These are phyloP conservation scores for Zosterops japonicus DNA, from an alignment of 2,113 vertebrate genomes.

Conservation along the genomic window DNA sequence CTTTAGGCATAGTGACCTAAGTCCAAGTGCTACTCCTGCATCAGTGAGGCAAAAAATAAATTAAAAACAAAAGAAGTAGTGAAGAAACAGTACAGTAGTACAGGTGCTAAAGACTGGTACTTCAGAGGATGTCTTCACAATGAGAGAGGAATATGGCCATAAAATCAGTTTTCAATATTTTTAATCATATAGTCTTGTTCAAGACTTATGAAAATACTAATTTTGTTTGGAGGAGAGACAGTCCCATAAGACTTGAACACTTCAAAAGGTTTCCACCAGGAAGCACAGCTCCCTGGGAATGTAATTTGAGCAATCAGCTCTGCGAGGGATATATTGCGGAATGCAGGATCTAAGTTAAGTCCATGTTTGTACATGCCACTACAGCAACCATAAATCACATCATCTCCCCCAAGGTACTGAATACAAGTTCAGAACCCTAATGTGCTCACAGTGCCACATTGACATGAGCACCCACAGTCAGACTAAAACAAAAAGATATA, in stretches of 20 bases:
- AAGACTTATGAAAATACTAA: neutral
- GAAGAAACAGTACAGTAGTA: neutral
- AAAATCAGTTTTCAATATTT: neutral
- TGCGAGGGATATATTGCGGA: neutral
- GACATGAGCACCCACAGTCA: neutral
- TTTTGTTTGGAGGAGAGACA: neutral
- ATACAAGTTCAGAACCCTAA: neutral
- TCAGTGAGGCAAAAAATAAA: neutral
- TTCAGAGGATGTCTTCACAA: neutral
- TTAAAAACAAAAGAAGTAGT: neutral
- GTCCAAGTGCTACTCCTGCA: neutral
- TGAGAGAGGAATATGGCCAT: neutral
- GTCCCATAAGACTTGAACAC: neutral
- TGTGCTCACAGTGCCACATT: neutral
- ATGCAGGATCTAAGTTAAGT: neutral
- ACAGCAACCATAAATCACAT: neutral
- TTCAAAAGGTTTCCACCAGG: neutral
- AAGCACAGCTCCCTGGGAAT: neutral
- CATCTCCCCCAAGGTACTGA: neutral
- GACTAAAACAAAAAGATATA: neutral
- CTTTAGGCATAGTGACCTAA: neutral
- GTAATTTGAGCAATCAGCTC: neutral
- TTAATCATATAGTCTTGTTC: neutral
- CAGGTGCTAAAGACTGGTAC: neutral
- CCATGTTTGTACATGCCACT: slow-evolving; percentile 4